These are phyloP conservation scores for Gallinago media DNA, from an alignment of 2,113 vertebrate species.

Conservation along the genomic window DNA sequence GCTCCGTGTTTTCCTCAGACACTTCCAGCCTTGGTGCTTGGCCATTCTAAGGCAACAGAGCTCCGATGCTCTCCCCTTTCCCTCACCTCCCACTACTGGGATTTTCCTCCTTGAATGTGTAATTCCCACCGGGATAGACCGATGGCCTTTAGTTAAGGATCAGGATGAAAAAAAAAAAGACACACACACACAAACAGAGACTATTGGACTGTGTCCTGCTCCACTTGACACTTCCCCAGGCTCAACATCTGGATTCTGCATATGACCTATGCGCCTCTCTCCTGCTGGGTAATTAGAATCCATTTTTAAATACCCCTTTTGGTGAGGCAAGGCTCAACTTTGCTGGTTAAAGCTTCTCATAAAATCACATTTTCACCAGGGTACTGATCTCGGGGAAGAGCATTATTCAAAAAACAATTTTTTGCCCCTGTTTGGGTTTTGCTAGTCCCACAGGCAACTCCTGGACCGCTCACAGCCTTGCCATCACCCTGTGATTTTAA, in stretches of 20 bases:
- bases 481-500: neutral
- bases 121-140: fast-evolving
- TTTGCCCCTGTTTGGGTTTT: neutral
- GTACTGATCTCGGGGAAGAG: fast-evolving
- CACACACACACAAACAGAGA: neutral
- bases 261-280: fast-evolving
- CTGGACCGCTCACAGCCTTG: neutral
- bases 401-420: neutral
- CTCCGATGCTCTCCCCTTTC: neutral
- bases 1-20: neutral
- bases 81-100: fast-evolving
- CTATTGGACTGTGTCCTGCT: neutral
- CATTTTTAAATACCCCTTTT: neutral
- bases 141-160: neutral
- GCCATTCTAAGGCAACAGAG: neutral
- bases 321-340: fast-evolving
- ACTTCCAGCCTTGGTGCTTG: neutral
- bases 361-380: fast-evolving
- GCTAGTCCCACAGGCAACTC: fast-evolving
- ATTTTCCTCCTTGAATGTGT: neutral
- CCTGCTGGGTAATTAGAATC: fast-evolving
- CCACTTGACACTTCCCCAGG: fast-evolving
- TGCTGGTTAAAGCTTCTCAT: fast-evolving
- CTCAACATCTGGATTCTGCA: neutral
- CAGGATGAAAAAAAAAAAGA: too few species aligned